A percentile compares a stretch with the other conserved stretches of the same genome.
phyloP scores from a whole-genome alignment of 2,888 invertebrate species.

The Eutolmus rufibarbis region DNA sequence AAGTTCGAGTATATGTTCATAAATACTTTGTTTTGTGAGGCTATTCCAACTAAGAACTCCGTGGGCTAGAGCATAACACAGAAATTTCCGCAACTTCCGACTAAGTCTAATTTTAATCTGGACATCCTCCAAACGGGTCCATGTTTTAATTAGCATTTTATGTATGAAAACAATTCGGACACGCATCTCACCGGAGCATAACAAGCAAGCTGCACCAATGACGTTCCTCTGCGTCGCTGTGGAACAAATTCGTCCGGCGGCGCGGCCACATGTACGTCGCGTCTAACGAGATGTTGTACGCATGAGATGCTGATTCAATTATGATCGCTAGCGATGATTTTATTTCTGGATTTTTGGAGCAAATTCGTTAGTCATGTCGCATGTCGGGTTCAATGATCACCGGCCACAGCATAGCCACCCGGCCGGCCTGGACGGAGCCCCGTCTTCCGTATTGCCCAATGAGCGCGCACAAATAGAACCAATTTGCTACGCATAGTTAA shows the following conservation, averaged over 20 bases:
- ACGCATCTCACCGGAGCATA: background rate
- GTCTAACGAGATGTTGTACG: background rate
- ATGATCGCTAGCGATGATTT: slow-evolving; percentile 24
- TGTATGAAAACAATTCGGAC: slow-evolving; percentile 14
- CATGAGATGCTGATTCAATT: slow-evolving; percentile 18
- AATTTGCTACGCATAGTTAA: slow-evolving; percentile 11
- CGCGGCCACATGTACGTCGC: background rate
- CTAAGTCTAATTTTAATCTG: background rate
- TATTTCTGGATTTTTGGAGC: slow-evolving; percentile 41
- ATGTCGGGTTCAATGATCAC: slow-evolving; percentile 24
- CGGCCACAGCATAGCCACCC: background rate
- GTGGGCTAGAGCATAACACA: background rate
- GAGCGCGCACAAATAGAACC: slow-evolving; percentile 20
- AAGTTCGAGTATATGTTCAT: too few species aligned
- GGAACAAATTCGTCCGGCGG: background rate
- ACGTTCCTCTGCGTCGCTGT: background rate
- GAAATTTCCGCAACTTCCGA: background rate
- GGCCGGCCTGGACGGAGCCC: background rate
- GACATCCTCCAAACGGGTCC: background rate
- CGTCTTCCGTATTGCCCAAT: slow-evolving; percentile 32
- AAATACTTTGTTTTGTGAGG: background rate
- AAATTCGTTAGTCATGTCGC: slow-evolving; percentile 19
- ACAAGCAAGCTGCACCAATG: background rate
- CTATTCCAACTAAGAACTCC: too few species aligned
- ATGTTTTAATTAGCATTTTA: slow-evolving; percentile 15